A percentile compares a stretch with the other conserved stretches of the same genome.
These are phyloP conservation scores for Heliconius aoede DNA, from an alignment of 2,888 invertebrate genomes.

Conservation along the genomic window DNA sequence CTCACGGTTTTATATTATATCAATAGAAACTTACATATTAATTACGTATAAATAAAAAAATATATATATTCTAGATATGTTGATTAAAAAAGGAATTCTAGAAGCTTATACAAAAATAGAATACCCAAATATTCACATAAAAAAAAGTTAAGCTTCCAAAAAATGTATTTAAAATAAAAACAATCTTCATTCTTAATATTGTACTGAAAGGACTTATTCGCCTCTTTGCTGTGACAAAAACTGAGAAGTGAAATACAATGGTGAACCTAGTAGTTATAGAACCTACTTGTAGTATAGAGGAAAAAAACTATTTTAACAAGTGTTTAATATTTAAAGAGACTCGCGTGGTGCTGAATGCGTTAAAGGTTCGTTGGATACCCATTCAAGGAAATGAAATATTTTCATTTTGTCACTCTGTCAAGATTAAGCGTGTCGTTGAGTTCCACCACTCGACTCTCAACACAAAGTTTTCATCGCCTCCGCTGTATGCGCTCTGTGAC, in stretches of 20 bases:
- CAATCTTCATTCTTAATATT: neutral
- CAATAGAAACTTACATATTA: neutral
- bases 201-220: neutral
- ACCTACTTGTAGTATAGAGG: neutral
- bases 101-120: neutral
- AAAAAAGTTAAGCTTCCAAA: neutral
- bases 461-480: too few relatives aligned
- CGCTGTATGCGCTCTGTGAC: neutral
- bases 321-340: neutral
- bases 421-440: neutral
- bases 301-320: neutral
- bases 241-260: neutral
- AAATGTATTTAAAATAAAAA: neutral
- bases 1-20: too few relatives aligned
- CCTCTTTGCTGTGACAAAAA: neutral
- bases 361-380: too few relatives aligned
- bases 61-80: neutral
- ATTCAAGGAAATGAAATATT: neutral
- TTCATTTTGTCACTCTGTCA: neutral
- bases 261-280: neutral
- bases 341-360: too few relatives aligned
- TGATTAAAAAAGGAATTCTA: conserved; percentile 7
- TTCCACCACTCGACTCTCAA: too few relatives aligned
- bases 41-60: neutral
- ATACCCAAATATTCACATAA: neutral